Conservation (phyloP, 1,140 invertebrate genomes). For the Thaumetopoea pityocampa region DNA sequence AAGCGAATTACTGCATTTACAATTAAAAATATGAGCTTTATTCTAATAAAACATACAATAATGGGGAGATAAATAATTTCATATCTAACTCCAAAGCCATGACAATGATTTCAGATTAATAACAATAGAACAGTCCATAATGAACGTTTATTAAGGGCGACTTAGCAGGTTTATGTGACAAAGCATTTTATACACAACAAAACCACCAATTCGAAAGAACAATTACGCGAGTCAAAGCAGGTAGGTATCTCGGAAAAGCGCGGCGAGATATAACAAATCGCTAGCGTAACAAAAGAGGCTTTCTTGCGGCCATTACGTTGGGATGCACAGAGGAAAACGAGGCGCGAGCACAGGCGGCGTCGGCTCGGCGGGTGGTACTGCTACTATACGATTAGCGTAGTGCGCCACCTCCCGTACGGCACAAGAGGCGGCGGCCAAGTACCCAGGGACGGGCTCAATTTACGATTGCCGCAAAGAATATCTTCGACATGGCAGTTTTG, state of each 20-base stretch:
- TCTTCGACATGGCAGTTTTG: constrained; percentile 56
- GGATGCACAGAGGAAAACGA: constrained; percentile 57
- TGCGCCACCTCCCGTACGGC: too few species aligned
- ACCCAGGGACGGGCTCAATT: constrained; percentile 59
- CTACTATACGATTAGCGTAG: constrained; percentile 68
- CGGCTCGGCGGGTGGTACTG: constrained; percentile 24
- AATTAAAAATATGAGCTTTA: too few species aligned
- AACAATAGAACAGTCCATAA: constrained; percentile 47
- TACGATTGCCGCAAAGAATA: constrained; percentile 75
- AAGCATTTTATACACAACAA: constrained; percentile 69
- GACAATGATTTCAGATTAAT: constrained; percentile 46
- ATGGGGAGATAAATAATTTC: constrained; percentile 22
- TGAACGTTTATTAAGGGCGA: constrained; percentile 35
- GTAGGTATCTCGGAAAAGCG: constrained; percentile 60
- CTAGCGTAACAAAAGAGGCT: constrained; percentile 68
- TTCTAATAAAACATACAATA: not conserved
- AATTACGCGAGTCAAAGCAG: constrained; percentile 70
- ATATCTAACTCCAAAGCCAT: constrained; percentile 22
- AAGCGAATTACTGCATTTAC: constrained; percentile 1
- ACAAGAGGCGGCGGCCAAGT: constrained; percentile 43
- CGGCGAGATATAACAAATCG: constrained; percentile 69
- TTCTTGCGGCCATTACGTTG: constrained; percentile 68
- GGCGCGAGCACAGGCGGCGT: constrained; percentile 49
- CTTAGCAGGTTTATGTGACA: constrained; percentile 66
- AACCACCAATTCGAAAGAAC: constrained; percentile 68